Evolutionary conservation across 2,797 vertebrate species (phyloP), one percentile per base, ranked within the genome.

Genomic region (Lerista edwardsae): DNA sequence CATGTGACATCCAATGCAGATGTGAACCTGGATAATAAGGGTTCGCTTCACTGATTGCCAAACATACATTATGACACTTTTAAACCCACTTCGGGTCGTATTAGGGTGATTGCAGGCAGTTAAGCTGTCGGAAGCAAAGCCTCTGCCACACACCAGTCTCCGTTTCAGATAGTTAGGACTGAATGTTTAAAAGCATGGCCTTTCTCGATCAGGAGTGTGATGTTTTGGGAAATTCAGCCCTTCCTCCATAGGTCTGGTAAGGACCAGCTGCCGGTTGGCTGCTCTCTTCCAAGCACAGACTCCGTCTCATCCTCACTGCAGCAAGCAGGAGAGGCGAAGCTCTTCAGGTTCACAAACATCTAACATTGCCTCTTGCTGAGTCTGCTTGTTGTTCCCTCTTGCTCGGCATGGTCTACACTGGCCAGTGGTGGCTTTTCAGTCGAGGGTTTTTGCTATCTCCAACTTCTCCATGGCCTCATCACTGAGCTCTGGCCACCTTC

Each of bases 81-180:
- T 92, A 94, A 93, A 90, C 91, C 93, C 91, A 92, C 94, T 94
- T 94, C 78, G 89, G 92, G 93, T 94, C 92, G 89, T 94, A 90
- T 94, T 94, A 93, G 93, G 93, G 89, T 94, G 95, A 95, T 95
- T 94, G 91, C 85, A 90, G 86, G 94, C 88, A 93, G 93, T 95
- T 95, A 93, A 93, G 87, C 88, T 95, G 93, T 95, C 93, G 94
- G 29, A 84, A 1, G 44, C 51, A 83, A 91, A 93, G 85, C 84
- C 88, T 94, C 89, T 73, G 17, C 84, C 80, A 88, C 93, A 75
- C 12, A 4, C 62, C 78, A 83, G 79, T 83, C 93, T 95, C 80
- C 1, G 80, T 90, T 93, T 91, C 15, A 0, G 31, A 47, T 88
- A 80, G 73, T 83, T 81, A 79, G 84, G 84, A 36, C 15, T 27